Evolutionary conservation across 2,888 invertebrate species (phyloP).

Genomic region (Periphyllus acericola): DNA sequence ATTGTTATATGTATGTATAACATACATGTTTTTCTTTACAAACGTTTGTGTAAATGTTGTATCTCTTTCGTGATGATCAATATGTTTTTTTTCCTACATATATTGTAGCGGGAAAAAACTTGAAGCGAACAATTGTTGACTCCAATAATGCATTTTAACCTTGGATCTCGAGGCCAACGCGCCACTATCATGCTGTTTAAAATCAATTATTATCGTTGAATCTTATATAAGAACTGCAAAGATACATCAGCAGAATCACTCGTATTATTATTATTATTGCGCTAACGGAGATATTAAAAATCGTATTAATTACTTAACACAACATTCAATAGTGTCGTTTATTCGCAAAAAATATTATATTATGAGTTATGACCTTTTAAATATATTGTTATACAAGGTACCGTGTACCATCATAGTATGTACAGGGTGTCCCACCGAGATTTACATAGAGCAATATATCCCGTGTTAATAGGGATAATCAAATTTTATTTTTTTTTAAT

Average conservation of each 20-base stretch:
- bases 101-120: background rate
- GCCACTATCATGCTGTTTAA: conserved; percentile 10
- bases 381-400: background rate
- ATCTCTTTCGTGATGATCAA: background rate
- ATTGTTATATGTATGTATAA: too few species aligned
- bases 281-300: conserved; percentile 2
- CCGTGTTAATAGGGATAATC: too few species aligned
- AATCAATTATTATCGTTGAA: conserved; percentile 11
- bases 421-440: too few species aligned
- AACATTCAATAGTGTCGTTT: background rate
- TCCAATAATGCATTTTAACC: conserved; percentile 14
- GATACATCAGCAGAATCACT: background rate
- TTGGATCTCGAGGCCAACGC: background rate
- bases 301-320: background rate
- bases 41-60: background rate
- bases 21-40: too few species aligned
- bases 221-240: background rate
- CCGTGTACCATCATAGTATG: too few species aligned
- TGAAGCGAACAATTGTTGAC: background rate
- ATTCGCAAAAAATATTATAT: background rate
- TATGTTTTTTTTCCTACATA: background rate
- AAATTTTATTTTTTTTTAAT: too few species aligned
- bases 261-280: background rate
- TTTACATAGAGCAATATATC: too few species aligned
- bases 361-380: background rate